phyloP scores from a whole-genome alignment of 2,888 invertebrate genomes.

The Phyllotreta striolata region DNA sequence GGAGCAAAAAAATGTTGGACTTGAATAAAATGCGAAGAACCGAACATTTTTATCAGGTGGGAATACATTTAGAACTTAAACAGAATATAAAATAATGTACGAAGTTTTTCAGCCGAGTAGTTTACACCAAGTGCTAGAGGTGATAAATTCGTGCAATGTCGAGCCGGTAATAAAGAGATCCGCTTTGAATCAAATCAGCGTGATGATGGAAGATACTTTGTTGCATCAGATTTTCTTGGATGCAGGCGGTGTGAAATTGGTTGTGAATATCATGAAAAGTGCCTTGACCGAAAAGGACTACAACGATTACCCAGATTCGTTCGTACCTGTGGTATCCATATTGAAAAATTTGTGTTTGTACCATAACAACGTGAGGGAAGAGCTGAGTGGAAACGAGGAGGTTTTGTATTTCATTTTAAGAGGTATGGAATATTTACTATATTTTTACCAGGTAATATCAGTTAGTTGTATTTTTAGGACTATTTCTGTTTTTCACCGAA shows the following conservation, averaged over 20 bases:
- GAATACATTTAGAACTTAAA: constrained; percentile 8
- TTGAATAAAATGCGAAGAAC: constrained; percentile 52
- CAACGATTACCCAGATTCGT: constrained; percentile 64
- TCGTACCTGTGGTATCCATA: constrained; percentile 62
- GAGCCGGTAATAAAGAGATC: constrained; percentile 74
- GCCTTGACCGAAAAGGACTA: constrained; percentile 62
- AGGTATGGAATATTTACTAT: constrained; percentile 51
- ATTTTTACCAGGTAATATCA: background rate
- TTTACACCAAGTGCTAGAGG: constrained; percentile 61
- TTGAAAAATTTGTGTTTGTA: constrained; percentile 64
- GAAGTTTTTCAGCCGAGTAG: constrained; percentile 60
- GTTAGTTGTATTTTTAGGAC: constrained; percentile 55
- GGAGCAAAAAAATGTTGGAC: constrained; percentile 56
- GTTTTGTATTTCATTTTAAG: constrained; percentile 62
- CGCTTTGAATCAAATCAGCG: constrained; percentile 72
- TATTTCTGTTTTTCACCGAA: constrained; percentile 66
- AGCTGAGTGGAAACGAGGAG: constrained; percentile 64
- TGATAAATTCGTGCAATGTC: constrained; percentile 57
- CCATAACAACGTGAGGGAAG: constrained; percentile 66
- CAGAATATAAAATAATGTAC: constrained; percentile 1
- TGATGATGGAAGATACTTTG: constrained; percentile 70
- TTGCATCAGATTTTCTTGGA: constrained; percentile 69
- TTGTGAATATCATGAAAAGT: constrained; percentile 62
- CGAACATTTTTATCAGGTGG: constrained; percentile 60
- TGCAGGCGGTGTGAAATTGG: constrained; percentile 65